Evolutionary conservation across 2,797 vertebrate genomes (phyloP), one percentile per base, ranked within the genome.

Genomic region (Gallinago stenura): DNA sequence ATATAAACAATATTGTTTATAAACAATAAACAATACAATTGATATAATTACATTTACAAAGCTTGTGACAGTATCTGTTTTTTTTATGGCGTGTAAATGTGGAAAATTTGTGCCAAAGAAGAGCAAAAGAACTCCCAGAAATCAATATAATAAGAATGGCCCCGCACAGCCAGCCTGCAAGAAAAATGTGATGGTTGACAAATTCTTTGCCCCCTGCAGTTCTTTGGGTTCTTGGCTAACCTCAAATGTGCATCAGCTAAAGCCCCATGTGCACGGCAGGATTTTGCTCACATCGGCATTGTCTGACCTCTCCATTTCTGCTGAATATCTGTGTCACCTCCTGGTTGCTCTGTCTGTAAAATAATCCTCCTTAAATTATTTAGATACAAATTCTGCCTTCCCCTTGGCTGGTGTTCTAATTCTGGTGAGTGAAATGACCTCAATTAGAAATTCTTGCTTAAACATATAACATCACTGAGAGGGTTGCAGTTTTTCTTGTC

Each of bases 291-390:
- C 64, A 66, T 77, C 0, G 26, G 83, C 91, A 80, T 64, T 90
- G 86, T 84, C 78, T 90, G 93, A 90, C 94, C 90, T 93, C 90
- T 89, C 91, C 2, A 31, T 80, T 88, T 90, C 85, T 94, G 80
- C 68, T 93, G 80, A 85, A 77, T 94, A 91, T 93, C 80, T 91
- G 75, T 91, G 88, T 90, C 90, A 73, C 80, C 89, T 87, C 37
- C 77, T 89, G 88, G 68, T 73, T 72, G 90, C 83, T 94, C 48
- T 86, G 53, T 68, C 83, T 94, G 94, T 96, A 93, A 96, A 95
- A 95, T 93, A 95, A 95, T 95, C 94, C 93, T 94, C 88, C 78
- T 96, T 97, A 93, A 96, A 95, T 96, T 96, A 95, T 95, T 97
- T 96, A 96, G 93, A 90, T 91, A 82, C 68, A 64, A 93, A 90